phyloP scores from a whole-genome alignment of 2,797 vertebrate genomes.

The Erithacus rubecula region DNA sequence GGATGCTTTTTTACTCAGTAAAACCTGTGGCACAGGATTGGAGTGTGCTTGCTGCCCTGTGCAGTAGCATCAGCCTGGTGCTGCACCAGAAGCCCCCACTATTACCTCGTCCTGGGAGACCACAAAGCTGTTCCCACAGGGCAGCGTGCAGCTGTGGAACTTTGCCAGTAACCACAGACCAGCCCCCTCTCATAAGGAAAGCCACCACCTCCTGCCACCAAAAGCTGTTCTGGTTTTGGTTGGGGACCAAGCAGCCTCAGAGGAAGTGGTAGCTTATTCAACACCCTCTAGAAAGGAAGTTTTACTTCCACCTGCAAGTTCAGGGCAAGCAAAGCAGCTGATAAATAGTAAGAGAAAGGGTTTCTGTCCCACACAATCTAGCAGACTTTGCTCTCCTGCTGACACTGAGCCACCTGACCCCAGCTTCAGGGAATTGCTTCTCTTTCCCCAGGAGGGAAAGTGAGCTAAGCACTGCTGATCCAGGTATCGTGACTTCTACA shows the following conservation, averaged over 20 bases:
- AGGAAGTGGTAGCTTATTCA: not conserved
- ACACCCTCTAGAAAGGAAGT: not conserved
- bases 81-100: not conserved
- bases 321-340: not conserved
- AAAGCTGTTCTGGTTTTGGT: not conserved
- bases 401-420: not conserved
- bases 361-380: not conserved
- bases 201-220: not conserved
- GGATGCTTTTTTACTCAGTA: not conserved
- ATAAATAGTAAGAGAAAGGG: not conserved
- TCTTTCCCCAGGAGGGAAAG: not conserved
- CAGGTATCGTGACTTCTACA: not conserved
- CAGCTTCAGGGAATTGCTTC: not conserved
- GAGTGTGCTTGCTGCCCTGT: no score
- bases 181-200: not conserved
- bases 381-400: not conserved
- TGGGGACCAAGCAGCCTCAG: not conserved
- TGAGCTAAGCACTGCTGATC: not conserved
- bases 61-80: not conserved
- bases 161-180: not conserved
- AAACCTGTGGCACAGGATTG: not conserved
- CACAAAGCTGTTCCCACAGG: not conserved
- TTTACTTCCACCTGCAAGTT: not conserved
- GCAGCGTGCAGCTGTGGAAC: fast-evolving
- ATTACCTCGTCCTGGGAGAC: not conserved